Percentiles rank a stretch among this genome's conserved stretches.
Conservation (phyloP, 1,140 invertebrate species). For the Trichogramma pretiosum region DNA sequence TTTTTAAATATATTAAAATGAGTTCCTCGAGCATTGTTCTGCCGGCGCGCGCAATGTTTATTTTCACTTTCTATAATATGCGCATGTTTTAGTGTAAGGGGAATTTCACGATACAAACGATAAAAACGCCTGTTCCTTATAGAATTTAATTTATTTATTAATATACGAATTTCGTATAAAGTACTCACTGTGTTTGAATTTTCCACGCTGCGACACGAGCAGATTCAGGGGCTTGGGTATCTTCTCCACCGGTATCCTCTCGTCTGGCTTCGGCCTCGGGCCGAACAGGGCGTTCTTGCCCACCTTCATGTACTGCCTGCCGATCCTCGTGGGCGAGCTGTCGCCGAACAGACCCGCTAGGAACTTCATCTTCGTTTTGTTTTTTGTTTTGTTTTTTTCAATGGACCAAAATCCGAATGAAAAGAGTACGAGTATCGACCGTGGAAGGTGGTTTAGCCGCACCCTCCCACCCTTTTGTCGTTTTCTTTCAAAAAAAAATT, state of each 20-base stretch:
- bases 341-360: conserved; percentile 39
- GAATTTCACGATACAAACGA: too few species aligned
- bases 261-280: conserved; percentile 40
- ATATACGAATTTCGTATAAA: background rate
- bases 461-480: background rate
- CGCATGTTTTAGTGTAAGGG: too few species aligned
- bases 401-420: background rate
- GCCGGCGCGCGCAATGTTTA: too few species aligned
- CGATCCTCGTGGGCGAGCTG: conserved; percentile 40
- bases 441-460: background rate
- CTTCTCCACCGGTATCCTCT: conserved; percentile 41
- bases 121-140: too few species aligned
- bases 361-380: conserved; percentile 43
- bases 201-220: conserved; percentile 65
- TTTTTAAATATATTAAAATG: too few species aligned
- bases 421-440: background rate
- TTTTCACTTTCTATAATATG: too few species aligned
- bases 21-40: too few species aligned
- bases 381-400: conserved; percentile 1
- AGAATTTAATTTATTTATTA: too few species aligned
- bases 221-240: conserved; percentile 59
- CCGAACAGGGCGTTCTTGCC: conserved; percentile 62
- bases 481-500: background rate
- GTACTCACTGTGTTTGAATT: conserved; percentile 64
- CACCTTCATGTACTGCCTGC: conserved; percentile 65